Base-by-base conservation (phyloP, 2,113 vertebrate species). In the Paraplagusia blochii region DNA sequence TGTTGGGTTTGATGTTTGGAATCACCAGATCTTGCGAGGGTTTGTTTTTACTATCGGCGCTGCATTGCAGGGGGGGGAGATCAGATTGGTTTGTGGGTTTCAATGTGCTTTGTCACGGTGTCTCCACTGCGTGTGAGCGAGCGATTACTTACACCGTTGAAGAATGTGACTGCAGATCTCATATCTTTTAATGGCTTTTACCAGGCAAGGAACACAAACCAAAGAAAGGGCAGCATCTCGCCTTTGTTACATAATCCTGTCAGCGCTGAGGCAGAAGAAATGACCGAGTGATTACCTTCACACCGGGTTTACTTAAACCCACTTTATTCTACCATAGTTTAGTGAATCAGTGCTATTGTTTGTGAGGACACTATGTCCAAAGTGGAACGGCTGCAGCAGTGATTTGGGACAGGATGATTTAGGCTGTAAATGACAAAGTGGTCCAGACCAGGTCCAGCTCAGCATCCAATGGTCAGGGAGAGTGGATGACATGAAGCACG, bases 51-150 rank as follows among this genome's bases (percentile, higher is more conserved):
- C 44, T 46, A 48, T 79, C 58, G 49, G 58, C 67, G 64, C 84
- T 80, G 76, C 84, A 84, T 75, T 88, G 81, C 81, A 74, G 79
- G 60, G 60, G 60, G 60, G 69, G 49, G 49, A 51, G 78, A 77
- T 70, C 76, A 62, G 56, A 66, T 63, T 7, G 43, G 50, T 72
- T 62, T 18, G 11, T 56, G 34, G 40, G 22, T 40, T 15, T 4
- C 10, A 18, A 64, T 42, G 17, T 63, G 57, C 63, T 69, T 61
- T 45, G 62, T 75, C 69, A 65, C 34, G 0, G 62, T 52, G 74
- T 74, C 34, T 47, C 61, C 57, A 52, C 45, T 5, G 7, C 10
- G 22, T 57, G 53, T 22, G 50, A 75, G 40, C 11, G 22, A n/a
- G 49, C 58, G 59, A 76, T 69, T 61, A 64, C 63, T 79, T 75